Evolutionary conservation across 2,113 vertebrate genomes (phyloP).

Genomic region (Origma solitaria): DNA sequence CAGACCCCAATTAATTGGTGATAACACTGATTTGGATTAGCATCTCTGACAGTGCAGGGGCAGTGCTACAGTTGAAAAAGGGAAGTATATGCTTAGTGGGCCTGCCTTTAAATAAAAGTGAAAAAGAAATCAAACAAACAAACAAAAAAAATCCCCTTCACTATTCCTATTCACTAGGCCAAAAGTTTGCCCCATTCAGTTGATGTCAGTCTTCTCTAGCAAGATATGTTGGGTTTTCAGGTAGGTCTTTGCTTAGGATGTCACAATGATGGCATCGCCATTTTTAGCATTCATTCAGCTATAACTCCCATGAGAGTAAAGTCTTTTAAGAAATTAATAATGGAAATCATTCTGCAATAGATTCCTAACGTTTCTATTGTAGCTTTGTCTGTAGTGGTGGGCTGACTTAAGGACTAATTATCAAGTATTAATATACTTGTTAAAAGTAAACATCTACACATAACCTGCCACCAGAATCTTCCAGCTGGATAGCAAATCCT

Average conservation of each 20-base stretch:
- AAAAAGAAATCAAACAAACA: not conserved
- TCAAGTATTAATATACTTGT: not conserved
- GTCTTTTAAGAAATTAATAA: not conserved
- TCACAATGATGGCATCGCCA: not conserved
- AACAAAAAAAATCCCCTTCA: not conserved
- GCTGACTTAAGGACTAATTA: not conserved
- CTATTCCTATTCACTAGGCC: not conserved
- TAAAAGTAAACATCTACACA: not conserved
- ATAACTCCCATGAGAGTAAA: not conserved
- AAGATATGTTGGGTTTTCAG: rapidly evolving
- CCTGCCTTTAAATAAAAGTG: not conserved
- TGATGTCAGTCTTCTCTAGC: not conserved
- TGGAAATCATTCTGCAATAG: not conserved
- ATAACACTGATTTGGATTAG: not conserved
- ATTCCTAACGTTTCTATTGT: not conserved
- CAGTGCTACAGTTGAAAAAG: not conserved
- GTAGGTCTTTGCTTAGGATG: not conserved
- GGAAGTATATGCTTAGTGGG: not conserved
- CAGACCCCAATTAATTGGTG: not conserved
- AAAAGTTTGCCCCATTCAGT: not conserved
- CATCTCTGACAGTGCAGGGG: not conserved
- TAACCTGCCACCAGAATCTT: not conserved
- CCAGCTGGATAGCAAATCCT: not conserved
- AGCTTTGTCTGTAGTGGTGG: not conserved
- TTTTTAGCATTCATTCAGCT: not conserved